Evolutionary conservation across 2,888 invertebrate species (phyloP), one percentile per base, ranked within the genome.

Genomic region (Nemapogon koenigi): DNA sequence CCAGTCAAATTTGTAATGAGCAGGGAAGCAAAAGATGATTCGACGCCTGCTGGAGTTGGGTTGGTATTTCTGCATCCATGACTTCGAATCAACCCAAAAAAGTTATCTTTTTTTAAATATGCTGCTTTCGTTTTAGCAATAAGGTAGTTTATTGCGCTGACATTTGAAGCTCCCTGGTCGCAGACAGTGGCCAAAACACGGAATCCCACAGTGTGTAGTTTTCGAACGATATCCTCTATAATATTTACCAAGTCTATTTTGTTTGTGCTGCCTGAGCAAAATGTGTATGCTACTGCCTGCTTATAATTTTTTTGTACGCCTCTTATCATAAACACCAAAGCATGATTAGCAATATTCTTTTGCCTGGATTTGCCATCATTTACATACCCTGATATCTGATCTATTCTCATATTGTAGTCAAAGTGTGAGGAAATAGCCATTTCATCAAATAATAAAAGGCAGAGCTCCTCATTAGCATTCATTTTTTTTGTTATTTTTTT

Each of bases 101-200:
- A 41, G 22, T 18, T 28, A 11, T 35, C 29, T 18, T 31, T 7
- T 31, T 8, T 17, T 14, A 35, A 16, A 35, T 40, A 37, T 7
- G 26, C 25, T 7, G 2, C 16, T 6, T 18, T 42, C 3, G 42
- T 42, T 2, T 44, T 41, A 13, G 37, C 14, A 3, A 37, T 33
- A 7, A 45, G 26, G 8, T 2, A 11, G 11, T 44, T 44, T 4
- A 43, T 31, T 1, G 37, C 41, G 26, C 30, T 40, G 1, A 38
- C 14, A 41, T 46, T 44, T 10, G 41, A 25, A 2, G 38, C 22
- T 2, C 40, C 42, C 17, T 47, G 45, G 33, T 45, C 39, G 37
- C 44, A 39, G 2, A 38, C 32, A 6, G 32, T 38, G 8, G 38
- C 31, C 7, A 32, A 11, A n/a, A 38, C 38, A 17, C 15, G 4